These are phyloP conservation scores for Dastarcus helophoroides DNA, from an alignment of 2,888 invertebrate species.

Conservation along the genomic window DNA sequence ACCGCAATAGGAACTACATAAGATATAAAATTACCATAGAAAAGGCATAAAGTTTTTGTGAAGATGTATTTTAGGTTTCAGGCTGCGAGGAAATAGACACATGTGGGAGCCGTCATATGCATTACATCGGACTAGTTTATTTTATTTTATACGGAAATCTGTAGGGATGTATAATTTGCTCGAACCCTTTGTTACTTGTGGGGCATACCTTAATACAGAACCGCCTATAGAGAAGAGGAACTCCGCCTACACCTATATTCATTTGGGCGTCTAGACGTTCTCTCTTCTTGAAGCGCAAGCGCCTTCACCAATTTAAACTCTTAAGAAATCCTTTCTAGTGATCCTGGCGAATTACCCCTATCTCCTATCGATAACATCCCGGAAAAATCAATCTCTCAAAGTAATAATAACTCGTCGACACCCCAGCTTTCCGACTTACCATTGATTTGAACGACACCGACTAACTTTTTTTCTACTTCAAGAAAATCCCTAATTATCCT, in stretches of 20 bases:
- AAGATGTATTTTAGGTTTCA: too few species aligned
- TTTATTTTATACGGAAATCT: conserved; percentile 34
- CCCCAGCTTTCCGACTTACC: too few species aligned
- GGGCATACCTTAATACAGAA: conserved; percentile 32
- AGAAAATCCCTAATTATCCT: too few species aligned
- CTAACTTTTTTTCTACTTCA: too few species aligned
- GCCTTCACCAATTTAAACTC: conserved; percentile 23
- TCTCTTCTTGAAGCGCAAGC: conserved; percentile 25
- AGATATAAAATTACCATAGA: conserved; percentile 29
- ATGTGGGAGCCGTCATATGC: conserved; percentile 28
- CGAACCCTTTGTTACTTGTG: conserved; percentile 35
- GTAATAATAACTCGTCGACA: too few species aligned
- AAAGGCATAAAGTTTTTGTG: conserved; percentile 20
- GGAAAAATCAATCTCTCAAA: too few species aligned
- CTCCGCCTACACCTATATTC: conserved; percentile 35
- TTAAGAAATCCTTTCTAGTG: conserved; percentile 14
- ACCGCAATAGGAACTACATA: too few species aligned
- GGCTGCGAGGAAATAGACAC: too few species aligned
- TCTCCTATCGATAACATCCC: too few species aligned
- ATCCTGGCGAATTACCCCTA: too few species aligned
- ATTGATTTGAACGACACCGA: too few species aligned
- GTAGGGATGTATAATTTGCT: conserved; percentile 37
- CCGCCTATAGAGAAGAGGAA: conserved; percentile 32
- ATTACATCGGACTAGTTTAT: conserved; percentile 26
- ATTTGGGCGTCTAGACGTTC: conserved; percentile 31